Base-by-base conservation (phyloP, 2,888 invertebrate genomes). In the Thecocarcelia acutangulata region DNA sequence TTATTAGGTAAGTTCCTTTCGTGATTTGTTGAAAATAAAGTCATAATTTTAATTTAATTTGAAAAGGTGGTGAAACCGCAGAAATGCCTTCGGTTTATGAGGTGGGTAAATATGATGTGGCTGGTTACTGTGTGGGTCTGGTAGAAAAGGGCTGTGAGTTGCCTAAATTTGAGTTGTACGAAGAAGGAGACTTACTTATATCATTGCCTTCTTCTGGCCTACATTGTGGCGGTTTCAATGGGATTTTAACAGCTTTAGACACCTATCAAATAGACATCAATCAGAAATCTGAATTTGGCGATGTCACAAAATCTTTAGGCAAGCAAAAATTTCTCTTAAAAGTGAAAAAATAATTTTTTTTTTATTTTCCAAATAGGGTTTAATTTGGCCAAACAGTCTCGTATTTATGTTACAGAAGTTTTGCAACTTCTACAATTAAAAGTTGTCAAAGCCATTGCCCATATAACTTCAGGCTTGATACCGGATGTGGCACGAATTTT, bases 1-100 rank as follows among this genome's bases (percentile, higher is more conserved):
- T 91, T 98, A 72, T 92, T 97, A 85, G 97, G 98, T 97, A 90
- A 87, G 91, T 81, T 66, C n/a, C 17, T 33, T 46, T 46, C 37
- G 0, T 19, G 33, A 33, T 6, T 4, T 40, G 3, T 15, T 48
- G 17, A 33, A 63, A 48, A 4, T 63, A 19, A 46, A 24, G 12
- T 13, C 15, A 3, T 59, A 17, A 13, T 21, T 33, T 33, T 13
- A 42, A 11, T n/a, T 46, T 48, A 12, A 11, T 44, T 24, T 11
- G 3, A 12, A 37, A 56, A 90, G 90, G 94, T 81, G 98, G 98
- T 0, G 98, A 99, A 92, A 98, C 98, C 1, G 98, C 98, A 0
- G 98, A 98, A 92, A 98, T 98, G 98, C 98, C 99, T 0, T 95
- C 96, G 1, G 95, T 99, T 92, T 99, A 99, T 91, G 92, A 93